Evolutionary conservation across 2,113 vertebrate genomes (phyloP).

Genomic region (Campylorhamphus procurvoides): DNA sequence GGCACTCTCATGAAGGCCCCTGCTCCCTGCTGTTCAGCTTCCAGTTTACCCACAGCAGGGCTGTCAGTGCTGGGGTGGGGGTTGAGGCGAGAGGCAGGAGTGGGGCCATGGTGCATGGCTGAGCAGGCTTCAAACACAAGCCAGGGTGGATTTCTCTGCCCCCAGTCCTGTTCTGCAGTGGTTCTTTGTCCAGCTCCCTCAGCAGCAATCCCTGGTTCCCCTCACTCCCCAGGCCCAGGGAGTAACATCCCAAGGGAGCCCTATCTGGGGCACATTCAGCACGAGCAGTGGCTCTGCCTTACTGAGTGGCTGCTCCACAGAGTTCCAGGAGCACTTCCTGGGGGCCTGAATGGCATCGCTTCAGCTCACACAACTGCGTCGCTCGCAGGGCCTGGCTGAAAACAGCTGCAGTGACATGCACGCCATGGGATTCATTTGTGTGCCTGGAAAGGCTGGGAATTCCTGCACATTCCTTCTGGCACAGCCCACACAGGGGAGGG

Average conservation of each 20-base stretch:
- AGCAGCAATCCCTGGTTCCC: background rate
- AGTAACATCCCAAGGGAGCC: fast-evolving
- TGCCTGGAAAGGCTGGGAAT: background rate
- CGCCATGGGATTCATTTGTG: background rate
- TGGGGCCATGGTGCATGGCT: fast-evolving
- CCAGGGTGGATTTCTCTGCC: background rate
- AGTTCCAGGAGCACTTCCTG: background rate
- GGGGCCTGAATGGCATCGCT: background rate
- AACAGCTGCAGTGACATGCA: background rate
- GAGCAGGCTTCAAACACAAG: background rate
- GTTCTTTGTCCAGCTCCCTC: fast-evolving
- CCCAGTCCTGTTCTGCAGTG: background rate
- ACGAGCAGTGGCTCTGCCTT: fast-evolving
- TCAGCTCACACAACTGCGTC: background rate
- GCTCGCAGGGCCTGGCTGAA: background rate
- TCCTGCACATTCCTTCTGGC: background rate
- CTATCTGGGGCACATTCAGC: fast-evolving
- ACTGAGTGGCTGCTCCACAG: background rate
- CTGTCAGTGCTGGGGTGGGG: background rate
- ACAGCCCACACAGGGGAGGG: background rate
- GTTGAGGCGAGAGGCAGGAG: background rate
- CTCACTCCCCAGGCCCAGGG: fast-evolving
- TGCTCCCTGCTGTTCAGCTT: background rate
- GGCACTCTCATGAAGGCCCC: background rate
- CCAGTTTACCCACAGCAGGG: fast-evolving